Conservation (phyloP, 2,113 vertebrate genomes). For the Catagonus wagneri region DNA sequence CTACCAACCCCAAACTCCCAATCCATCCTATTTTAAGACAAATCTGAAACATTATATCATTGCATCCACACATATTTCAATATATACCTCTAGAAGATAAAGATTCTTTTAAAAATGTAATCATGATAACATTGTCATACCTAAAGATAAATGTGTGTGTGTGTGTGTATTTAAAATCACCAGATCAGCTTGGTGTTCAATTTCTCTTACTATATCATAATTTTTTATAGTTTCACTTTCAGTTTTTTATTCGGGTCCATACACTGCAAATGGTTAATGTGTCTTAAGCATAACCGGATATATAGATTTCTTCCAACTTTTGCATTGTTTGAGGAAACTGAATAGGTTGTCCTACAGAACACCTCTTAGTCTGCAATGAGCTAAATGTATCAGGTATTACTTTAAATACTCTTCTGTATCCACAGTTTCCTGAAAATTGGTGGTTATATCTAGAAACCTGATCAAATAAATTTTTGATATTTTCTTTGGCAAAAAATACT, state of each 20-base stretch:
- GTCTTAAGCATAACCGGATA: background rate
- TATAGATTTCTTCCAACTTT: background rate
- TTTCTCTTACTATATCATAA: background rate
- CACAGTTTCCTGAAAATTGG: background rate
- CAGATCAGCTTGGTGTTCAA: background rate
- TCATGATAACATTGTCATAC: background rate
- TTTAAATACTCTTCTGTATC: background rate
- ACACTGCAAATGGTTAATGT: background rate
- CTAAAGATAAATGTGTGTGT: background rate
- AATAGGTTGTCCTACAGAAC: background rate
- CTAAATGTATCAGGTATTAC: background rate
- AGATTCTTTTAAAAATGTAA: background rate
- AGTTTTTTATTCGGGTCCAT: background rate
- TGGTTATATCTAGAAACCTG: background rate
- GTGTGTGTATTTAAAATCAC: background rate
- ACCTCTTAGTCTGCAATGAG: background rate
- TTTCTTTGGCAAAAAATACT: constrained; percentile 29
- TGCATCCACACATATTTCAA: background rate
- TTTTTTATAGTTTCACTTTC: background rate
- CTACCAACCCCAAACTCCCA: too few species aligned
- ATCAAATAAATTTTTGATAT: background rate
- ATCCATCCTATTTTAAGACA: background rate
- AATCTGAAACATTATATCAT: background rate
- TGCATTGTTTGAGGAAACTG: background rate
- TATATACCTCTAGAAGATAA: background rate